Evolutionary conservation across 2,113 vertebrate species (phyloP).

Genomic region (Lipophrys pholis): DNA sequence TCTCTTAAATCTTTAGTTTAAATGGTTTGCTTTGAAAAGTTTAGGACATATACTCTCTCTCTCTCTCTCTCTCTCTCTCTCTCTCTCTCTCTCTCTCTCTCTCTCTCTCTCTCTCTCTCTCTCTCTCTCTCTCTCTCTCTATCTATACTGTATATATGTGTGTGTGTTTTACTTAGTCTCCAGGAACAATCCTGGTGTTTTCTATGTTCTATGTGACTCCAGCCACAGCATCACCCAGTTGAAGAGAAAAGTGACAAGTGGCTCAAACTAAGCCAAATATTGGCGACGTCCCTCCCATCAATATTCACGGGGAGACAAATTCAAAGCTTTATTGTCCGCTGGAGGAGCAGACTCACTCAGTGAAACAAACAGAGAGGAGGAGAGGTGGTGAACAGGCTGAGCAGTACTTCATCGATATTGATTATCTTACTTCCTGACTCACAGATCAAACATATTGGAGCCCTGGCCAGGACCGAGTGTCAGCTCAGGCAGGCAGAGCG

Average conservation of each 20-base stretch:
- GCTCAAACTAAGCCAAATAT: background rate
- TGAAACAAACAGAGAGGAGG: slow-evolving; percentile 4
- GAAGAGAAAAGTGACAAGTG: slow-evolving; percentile 1
- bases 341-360: slow-evolving; percentile 9
- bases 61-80: too few species aligned
- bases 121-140: too few species aligned
- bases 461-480: slow-evolving; percentile 8
- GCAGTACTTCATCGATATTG: slow-evolving; percentile 33
- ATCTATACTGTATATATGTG: too few species aligned
- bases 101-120: too few species aligned
- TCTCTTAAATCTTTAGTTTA: too few species aligned
- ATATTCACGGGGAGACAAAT: slow-evolving; percentile 9
- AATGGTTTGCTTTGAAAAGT: too few species aligned
- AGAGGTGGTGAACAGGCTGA: slow-evolving; percentile 18
- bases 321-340: slow-evolving; percentile 28
- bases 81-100: too few species aligned
- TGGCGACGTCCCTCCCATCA: background rate
- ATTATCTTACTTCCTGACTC: slow-evolving; percentile 19
- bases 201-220: too few species aligned
- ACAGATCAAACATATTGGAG: slow-evolving; percentile 27
- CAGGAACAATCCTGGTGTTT: too few species aligned
- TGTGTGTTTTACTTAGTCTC: too few species aligned
- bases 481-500: background rate
- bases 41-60: too few species aligned
- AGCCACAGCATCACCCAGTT: too few species aligned